phyloP scores from a whole-genome alignment of 2,797 vertebrate genomes.

The Gallinago stenura region DNA sequence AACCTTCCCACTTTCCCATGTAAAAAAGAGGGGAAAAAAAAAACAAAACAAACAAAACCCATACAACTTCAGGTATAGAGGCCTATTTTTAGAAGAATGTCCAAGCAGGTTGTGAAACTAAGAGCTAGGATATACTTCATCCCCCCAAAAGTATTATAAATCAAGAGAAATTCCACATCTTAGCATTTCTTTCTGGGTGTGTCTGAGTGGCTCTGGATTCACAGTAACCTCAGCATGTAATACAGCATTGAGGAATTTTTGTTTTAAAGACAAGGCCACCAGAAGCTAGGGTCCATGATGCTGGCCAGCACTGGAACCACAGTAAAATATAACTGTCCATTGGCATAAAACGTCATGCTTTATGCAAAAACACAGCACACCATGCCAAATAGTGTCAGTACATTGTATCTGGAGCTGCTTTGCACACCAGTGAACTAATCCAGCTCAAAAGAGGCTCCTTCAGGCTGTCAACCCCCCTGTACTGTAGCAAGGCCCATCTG shows the following conservation, averaged over 20 bases:
- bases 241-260: not conserved
- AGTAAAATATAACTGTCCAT: not conserved
- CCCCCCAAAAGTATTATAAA: not conserved
- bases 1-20: not conserved
- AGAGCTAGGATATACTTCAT: not conserved
- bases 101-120: not conserved
- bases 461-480: not conserved
- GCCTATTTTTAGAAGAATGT: not conserved
- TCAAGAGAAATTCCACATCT: not conserved
- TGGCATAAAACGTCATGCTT: not conserved
- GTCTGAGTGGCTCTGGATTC: not conserved
- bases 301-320: not conserved
- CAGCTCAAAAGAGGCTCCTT: not conserved
- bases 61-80: not conserved
- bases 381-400: not conserved
- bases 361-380: not conserved
- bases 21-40: not conserved
- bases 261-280: not conserved
- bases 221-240: not conserved
- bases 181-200: not conserved
- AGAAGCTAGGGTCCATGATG: fast-evolving
- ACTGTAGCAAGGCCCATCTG: not conserved
- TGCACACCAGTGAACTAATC: not conserved
- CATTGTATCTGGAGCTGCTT: not conserved
- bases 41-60: no score